Conservation (phyloP, 2,113 vertebrate species). For the Dasyprocta punctata region DNA sequence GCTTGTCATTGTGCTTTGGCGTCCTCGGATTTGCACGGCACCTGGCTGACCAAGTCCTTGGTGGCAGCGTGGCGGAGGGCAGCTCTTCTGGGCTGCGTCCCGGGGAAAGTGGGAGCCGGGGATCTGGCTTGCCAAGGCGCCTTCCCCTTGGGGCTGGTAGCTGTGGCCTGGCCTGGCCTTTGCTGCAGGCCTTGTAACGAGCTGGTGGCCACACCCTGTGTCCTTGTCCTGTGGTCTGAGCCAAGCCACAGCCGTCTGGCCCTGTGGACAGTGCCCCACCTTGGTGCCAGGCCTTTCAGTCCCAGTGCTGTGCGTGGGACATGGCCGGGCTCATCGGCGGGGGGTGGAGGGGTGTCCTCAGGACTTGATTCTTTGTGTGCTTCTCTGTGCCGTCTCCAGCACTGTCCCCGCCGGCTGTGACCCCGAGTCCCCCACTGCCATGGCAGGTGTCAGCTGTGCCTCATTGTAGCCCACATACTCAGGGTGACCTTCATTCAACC, state of each 20-base stretch:
- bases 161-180: neutral
- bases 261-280: neutral
- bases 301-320: neutral
- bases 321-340: neutral
- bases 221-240: neutral
- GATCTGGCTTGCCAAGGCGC: neutral
- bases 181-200: neutral
- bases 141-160: neutral
- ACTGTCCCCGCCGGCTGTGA: neutral
- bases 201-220: neutral
- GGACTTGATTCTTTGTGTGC: neutral
- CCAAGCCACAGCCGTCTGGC: neutral
- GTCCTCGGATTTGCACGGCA: neutral
- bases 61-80: neutral
- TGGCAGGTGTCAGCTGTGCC: accelerated
- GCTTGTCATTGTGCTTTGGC: neutral
- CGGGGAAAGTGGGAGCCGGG: neutral
- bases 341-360: neutral
- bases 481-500: neutral
- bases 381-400: neutral
- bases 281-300: neutral
- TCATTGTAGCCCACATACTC: neutral
- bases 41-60: neutral
- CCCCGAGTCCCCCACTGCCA: no score
- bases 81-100: neutral